Percentiles rank a stretch among this genome's conserved stretches.
Evolutionary conservation across 1,140 invertebrate genomes (phyloP).

Genomic region (Neocloeon triangulifer): DNA sequence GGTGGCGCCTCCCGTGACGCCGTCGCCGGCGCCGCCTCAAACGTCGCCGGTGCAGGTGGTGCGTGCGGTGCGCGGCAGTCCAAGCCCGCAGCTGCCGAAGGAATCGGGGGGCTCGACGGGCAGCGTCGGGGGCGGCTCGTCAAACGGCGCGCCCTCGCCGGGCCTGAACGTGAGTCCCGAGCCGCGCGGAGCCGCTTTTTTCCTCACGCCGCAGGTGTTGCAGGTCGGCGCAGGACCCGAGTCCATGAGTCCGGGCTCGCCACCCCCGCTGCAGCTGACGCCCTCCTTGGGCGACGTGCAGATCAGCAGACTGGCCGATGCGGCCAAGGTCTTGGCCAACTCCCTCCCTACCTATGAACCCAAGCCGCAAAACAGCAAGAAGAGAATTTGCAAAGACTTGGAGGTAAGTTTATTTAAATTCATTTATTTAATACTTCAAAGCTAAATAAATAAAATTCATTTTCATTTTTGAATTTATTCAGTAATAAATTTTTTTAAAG

Average conservation of each 20-base stretch:
- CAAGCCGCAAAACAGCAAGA: constrained; percentile 73
- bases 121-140: neutral
- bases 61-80: too few species aligned
- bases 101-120: neutral
- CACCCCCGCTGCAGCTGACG: constrained; percentile 40
- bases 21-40: constrained; percentile 4
- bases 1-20: constrained; percentile 11
- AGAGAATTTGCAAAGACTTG: constrained; percentile 78
- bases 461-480: constrained; percentile 1
- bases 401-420: too few species aligned
- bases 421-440: too few species aligned
- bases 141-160: constrained; percentile 15
- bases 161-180: constrained; percentile 16
- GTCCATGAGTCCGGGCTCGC: constrained; percentile 16
- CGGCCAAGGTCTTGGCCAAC: constrained; percentile 58
- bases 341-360: constrained; percentile 67
- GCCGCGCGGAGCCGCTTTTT: too few species aligned
- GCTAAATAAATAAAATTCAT: neutral
- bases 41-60: constrained; percentile 9
- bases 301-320: constrained; percentile 56
- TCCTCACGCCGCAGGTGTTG: constrained; percentile 17
- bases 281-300: constrained; percentile 62
- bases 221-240: constrained; percentile 16
- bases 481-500: neutral
- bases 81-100: too few species aligned